Evolutionary conservation across 2,888 invertebrate genomes (phyloP).

Genomic region (Leptinotarsa haldemani): DNA sequence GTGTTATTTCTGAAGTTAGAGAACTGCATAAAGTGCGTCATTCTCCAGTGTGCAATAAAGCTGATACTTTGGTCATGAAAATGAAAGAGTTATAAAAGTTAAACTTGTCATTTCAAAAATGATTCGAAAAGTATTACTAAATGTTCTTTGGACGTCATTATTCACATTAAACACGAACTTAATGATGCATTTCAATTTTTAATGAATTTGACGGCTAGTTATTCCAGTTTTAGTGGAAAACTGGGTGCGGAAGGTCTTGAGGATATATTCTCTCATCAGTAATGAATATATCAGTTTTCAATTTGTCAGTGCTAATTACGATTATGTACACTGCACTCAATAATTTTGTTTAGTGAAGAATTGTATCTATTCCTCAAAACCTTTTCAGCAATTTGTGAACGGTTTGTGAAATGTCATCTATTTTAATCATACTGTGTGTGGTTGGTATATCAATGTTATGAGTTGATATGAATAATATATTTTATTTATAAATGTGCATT

Average conservation of each 20-base stretch:
- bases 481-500: slow-evolving; percentile 62
- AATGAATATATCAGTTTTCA: background rate
- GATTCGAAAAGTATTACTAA: slow-evolving; percentile 48
- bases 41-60: slow-evolving; percentile 43
- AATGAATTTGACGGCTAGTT: slow-evolving; percentile 57
- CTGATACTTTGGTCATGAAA: slow-evolving; percentile 40
- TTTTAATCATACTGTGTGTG: slow-evolving; percentile 68
- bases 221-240: slow-evolving; percentile 68
- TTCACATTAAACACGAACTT: slow-evolving; percentile 57
- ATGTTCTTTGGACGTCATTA: slow-evolving; percentile 51
- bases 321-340: background rate
- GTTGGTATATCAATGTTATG: slow-evolving; percentile 67
- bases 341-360: background rate
- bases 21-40: slow-evolving; percentile 39
- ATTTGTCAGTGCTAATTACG: too few species aligned
- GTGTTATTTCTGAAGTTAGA: background rate
- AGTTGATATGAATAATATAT: slow-evolving; percentile 62
- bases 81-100: slow-evolving; percentile 40
- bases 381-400: slow-evolving; percentile 32
- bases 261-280: slow-evolving; percentile 1
- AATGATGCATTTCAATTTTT: slow-evolving; percentile 56
- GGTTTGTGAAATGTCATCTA: slow-evolving; percentile 56
- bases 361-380: background rate
- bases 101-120: slow-evolving; percentile 49
- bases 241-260: slow-evolving; percentile 9